Percentiles rank a stretch among this genome's conserved stretches.
phyloP scores from a whole-genome alignment of 2,797 vertebrate genomes.

The Tarsius wallacei region DNA sequence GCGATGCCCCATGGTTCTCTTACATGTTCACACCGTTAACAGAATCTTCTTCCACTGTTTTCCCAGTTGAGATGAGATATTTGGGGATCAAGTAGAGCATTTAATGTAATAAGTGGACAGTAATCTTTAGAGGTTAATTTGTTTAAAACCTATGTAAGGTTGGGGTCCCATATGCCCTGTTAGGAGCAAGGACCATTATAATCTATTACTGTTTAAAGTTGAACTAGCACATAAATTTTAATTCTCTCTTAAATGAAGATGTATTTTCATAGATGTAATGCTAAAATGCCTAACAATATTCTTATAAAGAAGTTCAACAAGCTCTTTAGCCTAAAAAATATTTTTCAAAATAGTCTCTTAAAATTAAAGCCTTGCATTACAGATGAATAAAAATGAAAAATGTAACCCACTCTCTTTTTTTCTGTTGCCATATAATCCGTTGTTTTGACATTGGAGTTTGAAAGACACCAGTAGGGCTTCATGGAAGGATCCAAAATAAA shows the following conservation, averaged over 20 bases:
- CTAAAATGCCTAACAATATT: slow-evolving; percentile 73
- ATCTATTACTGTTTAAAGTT: slow-evolving; percentile 85
- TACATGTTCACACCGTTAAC: slow-evolving; percentile 45
- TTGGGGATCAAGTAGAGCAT: slow-evolving; percentile 84
- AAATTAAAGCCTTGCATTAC: slow-evolving; percentile 49
- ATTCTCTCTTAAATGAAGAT: slow-evolving; percentile 83
- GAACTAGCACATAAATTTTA: slow-evolving; percentile 84
- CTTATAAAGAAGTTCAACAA: slow-evolving; percentile 71
- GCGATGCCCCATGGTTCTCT: slow-evolving; percentile 65
- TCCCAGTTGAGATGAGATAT: slow-evolving; percentile 85
- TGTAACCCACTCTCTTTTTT: not conserved
- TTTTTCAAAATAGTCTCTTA: slow-evolving; percentile 72
- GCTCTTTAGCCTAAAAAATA: slow-evolving; percentile 64
- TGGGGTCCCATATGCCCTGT: slow-evolving; percentile 82
- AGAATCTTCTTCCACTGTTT: slow-evolving; percentile 80
- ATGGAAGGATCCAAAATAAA: not conserved
- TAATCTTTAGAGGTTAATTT: slow-evolving; percentile 86
- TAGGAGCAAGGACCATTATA: slow-evolving; percentile 82
- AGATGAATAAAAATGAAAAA: slow-evolving; percentile 30
- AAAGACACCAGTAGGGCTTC: not conserved
- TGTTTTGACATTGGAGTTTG: slow-evolving; percentile 43
- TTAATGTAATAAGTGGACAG: slow-evolving; percentile 85
- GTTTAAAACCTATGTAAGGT: slow-evolving; percentile 81
- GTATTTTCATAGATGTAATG: slow-evolving; percentile 74
- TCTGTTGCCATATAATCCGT: not conserved